These are phyloP conservation scores for Morus bassanus DNA, from an alignment of 2,797 vertebrate species.

Conservation along the genomic window DNA sequence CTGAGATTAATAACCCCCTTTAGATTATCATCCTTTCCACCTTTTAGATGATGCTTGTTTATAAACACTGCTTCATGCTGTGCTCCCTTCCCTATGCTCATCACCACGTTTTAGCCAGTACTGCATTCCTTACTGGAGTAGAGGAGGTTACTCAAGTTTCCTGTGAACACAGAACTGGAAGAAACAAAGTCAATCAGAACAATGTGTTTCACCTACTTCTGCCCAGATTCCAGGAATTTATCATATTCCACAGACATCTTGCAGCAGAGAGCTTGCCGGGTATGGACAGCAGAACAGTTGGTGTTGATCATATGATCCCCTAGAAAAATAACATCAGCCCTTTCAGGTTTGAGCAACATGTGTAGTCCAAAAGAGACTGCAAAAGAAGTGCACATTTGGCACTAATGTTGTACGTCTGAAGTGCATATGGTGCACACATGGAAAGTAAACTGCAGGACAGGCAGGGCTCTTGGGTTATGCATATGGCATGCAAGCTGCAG, in stretches of 20 bases:
- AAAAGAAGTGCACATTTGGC: background rate
- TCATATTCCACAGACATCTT: slow-evolving; percentile 99
- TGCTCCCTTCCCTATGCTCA: background rate
- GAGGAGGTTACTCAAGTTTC: background rate
- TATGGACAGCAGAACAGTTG: slow-evolving; percentile 95
- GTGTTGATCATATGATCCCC: slow-evolving; percentile 91
- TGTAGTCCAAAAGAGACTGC: background rate
- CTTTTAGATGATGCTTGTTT: background rate
- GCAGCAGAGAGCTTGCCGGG: slow-evolving; percentile 94
- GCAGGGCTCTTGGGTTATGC: background rate
- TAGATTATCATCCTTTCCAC: background rate
- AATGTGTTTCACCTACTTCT: slow-evolving; percentile 82
- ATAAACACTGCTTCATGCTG: background rate
- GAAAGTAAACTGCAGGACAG: background rate
- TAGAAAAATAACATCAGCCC: slow-evolving; percentile 42
- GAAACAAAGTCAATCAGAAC: background rate
- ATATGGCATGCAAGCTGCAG: background rate
- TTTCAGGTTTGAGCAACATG: background rate
- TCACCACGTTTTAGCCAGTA: background rate
- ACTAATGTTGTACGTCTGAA: background rate
- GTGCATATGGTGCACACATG: background rate
- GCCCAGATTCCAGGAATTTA: slow-evolving; percentile 93
- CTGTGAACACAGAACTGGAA: background rate
- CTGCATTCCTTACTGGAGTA: background rate
- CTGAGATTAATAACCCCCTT: background rate